Evolutionary conservation across 2,888 invertebrate genomes (phyloP).

Genomic region (Xanthia icteritia): DNA sequence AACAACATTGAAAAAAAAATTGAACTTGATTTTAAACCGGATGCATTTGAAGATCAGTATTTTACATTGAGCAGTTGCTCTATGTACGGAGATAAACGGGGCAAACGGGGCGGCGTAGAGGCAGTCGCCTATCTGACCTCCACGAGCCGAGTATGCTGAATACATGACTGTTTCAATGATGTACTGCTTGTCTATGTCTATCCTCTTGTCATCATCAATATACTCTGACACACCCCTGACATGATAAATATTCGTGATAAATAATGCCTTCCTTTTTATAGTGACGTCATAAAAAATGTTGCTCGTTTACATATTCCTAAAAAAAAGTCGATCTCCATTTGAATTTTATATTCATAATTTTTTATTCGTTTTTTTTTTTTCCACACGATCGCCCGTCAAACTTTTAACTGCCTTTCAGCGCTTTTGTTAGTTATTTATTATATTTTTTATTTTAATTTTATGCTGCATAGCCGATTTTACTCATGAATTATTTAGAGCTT

Average conservation of each 20-base stretch:
- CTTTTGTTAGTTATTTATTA: conserved; percentile 1
- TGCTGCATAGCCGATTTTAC: conserved; percentile 18
- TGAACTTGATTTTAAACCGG: no score
- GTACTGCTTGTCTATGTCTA: not conserved
- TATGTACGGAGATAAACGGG: no score
- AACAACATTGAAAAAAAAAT: no score
- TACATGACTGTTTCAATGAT: not conserved
- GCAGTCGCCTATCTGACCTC: not conserved
- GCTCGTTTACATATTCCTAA: conserved; percentile 31
- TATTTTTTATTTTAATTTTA: conserved; percentile 21
- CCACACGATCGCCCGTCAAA: conserved; percentile 38
- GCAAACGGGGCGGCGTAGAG: no score
- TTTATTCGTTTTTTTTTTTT: conserved; percentile 33
- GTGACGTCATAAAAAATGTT: conserved; percentile 27
- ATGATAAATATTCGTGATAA: conserved; percentile 11
- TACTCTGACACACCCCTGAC: not conserved
- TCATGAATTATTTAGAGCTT: conserved; percentile 25
- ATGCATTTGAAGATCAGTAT: no score
- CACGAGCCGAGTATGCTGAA: not conserved
- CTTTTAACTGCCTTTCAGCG: conserved; percentile 23
- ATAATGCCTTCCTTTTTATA: conserved; percentile 16
- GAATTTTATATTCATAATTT: conserved; percentile 38
- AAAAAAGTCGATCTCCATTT: conserved; percentile 32
- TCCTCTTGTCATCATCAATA: conserved; percentile 10
- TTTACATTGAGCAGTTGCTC: not conserved